phyloP scores from a whole-genome alignment of 2,888 invertebrate species.

The Eupelmus urozonus region DNA sequence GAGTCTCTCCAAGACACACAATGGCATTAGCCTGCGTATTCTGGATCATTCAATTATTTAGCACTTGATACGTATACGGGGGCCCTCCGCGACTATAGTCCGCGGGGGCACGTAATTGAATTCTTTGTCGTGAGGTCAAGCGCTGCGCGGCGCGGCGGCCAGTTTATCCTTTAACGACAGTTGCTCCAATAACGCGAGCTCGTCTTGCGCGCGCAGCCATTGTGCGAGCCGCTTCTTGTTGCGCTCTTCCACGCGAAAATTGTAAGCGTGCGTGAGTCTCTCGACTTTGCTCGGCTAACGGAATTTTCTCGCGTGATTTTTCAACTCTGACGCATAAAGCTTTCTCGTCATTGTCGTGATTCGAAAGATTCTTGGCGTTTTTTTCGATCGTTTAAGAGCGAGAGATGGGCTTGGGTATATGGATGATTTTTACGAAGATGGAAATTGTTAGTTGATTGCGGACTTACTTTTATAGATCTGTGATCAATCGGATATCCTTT shows the following conservation, averaged over 20 bases:
- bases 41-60: constrained; percentile 63
- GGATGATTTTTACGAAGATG: no score
- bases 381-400: neutral
- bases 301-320: constrained; percentile 39
- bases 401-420: neutral
- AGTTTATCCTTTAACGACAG: constrained; percentile 62
- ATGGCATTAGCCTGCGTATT: constrained; percentile 62
- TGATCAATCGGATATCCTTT: constrained; percentile 75
- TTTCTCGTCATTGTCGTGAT: no score
- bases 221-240: neutral
- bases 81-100: constrained; percentile 24
- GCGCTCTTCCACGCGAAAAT: constrained; percentile 26
- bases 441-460: neutral
- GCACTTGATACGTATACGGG: constrained; percentile 44
- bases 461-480: constrained; percentile 74
- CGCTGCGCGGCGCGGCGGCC: constrained; percentile 24
- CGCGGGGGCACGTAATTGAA: constrained; percentile 65
- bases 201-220: neutral
- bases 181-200: constrained; percentile 62
- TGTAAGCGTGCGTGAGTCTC: neutral
- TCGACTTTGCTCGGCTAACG: neutral
- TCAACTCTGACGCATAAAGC: neutral
- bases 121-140: constrained; percentile 66
- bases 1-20: constrained; percentile 28
- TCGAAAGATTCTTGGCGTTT: neutral